phyloP scores from a whole-genome alignment of 2,888 invertebrate genomes.

The Sthenelais limicola region DNA sequence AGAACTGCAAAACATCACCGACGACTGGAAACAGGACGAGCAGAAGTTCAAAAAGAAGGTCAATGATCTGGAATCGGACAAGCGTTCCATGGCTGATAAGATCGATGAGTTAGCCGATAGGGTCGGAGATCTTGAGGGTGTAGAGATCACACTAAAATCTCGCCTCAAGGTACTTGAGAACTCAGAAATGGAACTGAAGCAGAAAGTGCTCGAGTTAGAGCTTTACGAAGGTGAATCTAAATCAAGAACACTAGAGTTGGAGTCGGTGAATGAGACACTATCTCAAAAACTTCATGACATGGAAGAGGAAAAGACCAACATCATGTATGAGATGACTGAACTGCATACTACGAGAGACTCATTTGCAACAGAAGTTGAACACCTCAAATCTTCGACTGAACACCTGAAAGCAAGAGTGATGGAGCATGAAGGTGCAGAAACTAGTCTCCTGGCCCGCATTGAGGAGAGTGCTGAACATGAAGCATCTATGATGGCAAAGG shows the following conservation, averaged over 20 bases:
- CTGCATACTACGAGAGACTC: constrained; percentile 37
- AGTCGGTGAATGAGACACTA: constrained; percentile 46
- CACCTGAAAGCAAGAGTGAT: constrained; percentile 58
- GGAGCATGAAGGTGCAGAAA: constrained; percentile 60
- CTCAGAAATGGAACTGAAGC: constrained; percentile 43
- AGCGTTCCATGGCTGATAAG: constrained; percentile 33
- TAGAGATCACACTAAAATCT: constrained; percentile 46
- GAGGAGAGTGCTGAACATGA: constrained; percentile 10
- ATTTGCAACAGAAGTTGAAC: constrained; percentile 15
- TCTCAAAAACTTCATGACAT: constrained; percentile 56
- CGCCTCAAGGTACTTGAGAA: constrained; percentile 46
- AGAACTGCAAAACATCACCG: constrained; percentile 30
- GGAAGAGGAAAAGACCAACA: constrained; percentile 61
- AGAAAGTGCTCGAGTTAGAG: constrained; percentile 44
- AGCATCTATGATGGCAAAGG: not conserved
- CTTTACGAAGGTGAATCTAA: constrained; percentile 37
- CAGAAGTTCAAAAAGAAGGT: constrained; percentile 43
- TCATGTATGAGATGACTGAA: constrained; percentile 49
- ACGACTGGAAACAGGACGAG: constrained; percentile 29
- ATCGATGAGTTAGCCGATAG: constrained; percentile 43
- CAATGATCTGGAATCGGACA: constrained; percentile 45
- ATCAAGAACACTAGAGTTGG: constrained; percentile 41
- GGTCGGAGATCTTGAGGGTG: constrained; percentile 44
- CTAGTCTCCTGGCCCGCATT: not conserved
- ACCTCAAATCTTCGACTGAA: constrained; percentile 55